Conservation (phyloP, 1,140 invertebrate species). For the Nasonia giraulti region DNA sequence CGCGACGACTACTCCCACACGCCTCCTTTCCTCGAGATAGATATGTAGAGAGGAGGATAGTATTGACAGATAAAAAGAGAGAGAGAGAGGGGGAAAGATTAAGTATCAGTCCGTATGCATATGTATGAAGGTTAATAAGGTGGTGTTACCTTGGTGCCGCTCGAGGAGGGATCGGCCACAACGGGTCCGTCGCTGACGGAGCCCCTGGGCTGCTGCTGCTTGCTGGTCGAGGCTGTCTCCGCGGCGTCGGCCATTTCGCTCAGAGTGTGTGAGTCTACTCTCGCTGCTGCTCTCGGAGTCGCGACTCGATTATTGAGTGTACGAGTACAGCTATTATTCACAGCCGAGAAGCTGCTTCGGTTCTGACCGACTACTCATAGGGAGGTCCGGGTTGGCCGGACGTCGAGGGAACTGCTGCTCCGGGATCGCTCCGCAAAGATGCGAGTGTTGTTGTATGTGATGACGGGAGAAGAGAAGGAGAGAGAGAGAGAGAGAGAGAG, state of each 20-base stretch:
- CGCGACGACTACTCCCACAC: slow-evolving; percentile 2
- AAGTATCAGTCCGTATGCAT: not conserved
- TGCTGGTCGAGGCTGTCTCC: not conserved
- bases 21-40: not conserved
- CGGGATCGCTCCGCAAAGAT: not conserved
- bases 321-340: not conserved
- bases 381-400: not conserved
- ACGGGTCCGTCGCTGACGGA: slow-evolving; percentile 40
- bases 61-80: not conserved
- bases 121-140: not conserved
- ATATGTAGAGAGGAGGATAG: not conserved
- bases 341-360: not conserved
- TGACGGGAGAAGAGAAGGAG: not conserved
- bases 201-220: slow-evolving; percentile 10
- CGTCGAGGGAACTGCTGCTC: not conserved
- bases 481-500: not conserved
- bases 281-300: not conserved
- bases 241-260: slow-evolving; percentile 40
- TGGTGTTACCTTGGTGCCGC: slow-evolving; percentile 43
- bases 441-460: not conserved
- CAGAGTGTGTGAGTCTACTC: not conserved
- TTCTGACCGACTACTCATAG: not conserved
- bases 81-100: not conserved
- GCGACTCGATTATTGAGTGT: not conserved
- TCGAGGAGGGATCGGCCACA: slow-evolving; percentile 18